Conservation (phyloP, 1,140 invertebrate genomes). For the Ceratina australensis region DNA sequence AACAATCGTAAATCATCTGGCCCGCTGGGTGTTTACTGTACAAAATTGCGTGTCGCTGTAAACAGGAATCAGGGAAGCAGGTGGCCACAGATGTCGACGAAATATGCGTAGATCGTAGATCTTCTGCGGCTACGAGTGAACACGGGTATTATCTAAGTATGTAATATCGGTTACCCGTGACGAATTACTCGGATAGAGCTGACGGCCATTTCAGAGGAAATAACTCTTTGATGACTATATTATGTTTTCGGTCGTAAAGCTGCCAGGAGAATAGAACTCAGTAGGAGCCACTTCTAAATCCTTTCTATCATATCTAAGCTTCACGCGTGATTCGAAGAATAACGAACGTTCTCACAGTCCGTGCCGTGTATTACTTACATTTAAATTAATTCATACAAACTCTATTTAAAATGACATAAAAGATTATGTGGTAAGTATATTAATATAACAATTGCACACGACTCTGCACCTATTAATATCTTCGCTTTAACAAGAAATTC, state of each 20-base stretch:
- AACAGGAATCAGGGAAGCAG: constrained; percentile 49
- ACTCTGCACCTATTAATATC: too few species aligned
- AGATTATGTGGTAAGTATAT: too few species aligned
- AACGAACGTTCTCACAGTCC: too few species aligned
- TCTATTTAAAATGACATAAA: too few species aligned
- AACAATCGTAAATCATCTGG: constrained; percentile 1
- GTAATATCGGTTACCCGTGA: too few species aligned
- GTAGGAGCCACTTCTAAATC: constrained; percentile 31
- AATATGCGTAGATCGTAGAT: constrained; percentile 1
- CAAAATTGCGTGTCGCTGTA: constrained; percentile 39
- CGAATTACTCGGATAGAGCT: background rate
- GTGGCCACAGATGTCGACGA: constrained; percentile 25
- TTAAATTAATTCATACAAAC: too few species aligned
- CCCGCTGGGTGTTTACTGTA: background rate
- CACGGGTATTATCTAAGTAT: too few species aligned
- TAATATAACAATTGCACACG: too few species aligned
- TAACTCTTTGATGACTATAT: constrained; percentile 26
- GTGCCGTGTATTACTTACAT: too few species aligned
- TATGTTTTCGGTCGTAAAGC: constrained; percentile 50
- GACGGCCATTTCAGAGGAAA: background rate
- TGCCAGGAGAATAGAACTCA: constrained; percentile 50
- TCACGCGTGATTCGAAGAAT: too few species aligned
- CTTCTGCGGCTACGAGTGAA: background rate
- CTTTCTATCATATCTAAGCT: constrained; percentile 13
- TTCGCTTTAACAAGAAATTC: too few species aligned